phyloP scores from a whole-genome alignment of 2,797 vertebrate genomes.

The Ceyx erithaca region DNA sequence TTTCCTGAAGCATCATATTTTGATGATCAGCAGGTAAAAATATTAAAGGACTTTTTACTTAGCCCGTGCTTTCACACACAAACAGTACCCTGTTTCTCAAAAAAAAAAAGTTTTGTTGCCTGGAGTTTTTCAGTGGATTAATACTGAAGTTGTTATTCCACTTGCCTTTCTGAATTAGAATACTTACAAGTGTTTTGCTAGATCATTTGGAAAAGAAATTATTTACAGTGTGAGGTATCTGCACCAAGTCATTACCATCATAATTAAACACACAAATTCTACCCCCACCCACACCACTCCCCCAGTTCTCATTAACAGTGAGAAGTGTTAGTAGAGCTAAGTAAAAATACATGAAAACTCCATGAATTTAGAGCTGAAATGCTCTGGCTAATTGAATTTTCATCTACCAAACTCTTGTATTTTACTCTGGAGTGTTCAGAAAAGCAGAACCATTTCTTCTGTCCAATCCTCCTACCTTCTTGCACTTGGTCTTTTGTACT shows the following conservation, averaged over 20 bases:
- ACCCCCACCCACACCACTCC: neutral
- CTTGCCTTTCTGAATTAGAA: neutral
- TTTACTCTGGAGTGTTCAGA: neutral
- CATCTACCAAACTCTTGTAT: neutral
- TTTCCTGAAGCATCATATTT: neutral
- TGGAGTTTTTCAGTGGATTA: neutral
- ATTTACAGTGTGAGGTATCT: neutral
- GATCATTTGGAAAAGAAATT: neutral
- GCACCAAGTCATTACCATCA: neutral
- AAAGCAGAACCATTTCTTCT: neutral
- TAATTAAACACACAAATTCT: neutral
- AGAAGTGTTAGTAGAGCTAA: neutral
- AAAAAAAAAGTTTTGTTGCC: neutral
- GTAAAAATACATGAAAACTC: neutral
- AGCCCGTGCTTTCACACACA: neutral
- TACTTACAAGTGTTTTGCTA: neutral
- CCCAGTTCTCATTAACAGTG: neutral
- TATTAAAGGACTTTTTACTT: neutral
- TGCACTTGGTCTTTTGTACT: neutral
- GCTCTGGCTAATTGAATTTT: neutral
- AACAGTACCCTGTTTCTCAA: neutral
- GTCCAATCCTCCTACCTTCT: neutral
- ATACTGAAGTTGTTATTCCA: neutral
- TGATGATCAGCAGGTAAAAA: neutral
- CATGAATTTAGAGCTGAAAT: neutral